Base-by-base conservation (phyloP, 2,888 invertebrate genomes). In the Agrochola circellaris region DNA sequence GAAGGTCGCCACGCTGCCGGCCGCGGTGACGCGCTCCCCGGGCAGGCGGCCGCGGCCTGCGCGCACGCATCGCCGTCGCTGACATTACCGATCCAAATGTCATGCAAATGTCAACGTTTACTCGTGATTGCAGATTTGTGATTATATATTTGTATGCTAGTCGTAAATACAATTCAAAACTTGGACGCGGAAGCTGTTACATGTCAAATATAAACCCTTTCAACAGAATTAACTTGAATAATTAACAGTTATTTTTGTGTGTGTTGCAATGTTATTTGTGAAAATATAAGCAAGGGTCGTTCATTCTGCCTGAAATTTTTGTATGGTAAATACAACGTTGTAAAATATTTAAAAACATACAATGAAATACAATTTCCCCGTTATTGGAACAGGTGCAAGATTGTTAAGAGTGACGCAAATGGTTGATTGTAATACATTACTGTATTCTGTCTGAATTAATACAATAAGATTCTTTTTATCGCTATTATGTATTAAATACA, bases 81-180 rank as follows among this genome's bases (percentile, higher is more conserved):
- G 89, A 89, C 89, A 89, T 91, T 91, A 92, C 89, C 82, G 87
- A 85, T 90, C 87, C 76, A 94, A 95, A 95, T 95, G 95, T 94
- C 95, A 95, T 85, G 90, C 90, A 95, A 95, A 95, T 95, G 94
- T 93, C 95, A 95, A 90, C 88, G 80, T 75, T 86, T 89, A 88
- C 84, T 87, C 79, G 84, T 85, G 87, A 85, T 89, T 85, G 84
- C 82, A 79, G 77, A 81, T 72, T 81, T 60, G 67, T 70, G 54
- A 51, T 70, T 72, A 68, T 69, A 65, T 60, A 82, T 61, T 26
- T 72, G 66, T 45, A 26, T 17, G 15, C 51, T 54, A 75, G 62
- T 71, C 72, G 26, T 83, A 72, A 69, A 77, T 70, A 76, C 30
- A 42, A 73, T 80, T 51, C 54, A 60, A 81, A 76, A 77, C 48